phyloP scores from a whole-genome alignment of 2,888 invertebrate genomes.

The Scaptomyza caliginosa region DNA sequence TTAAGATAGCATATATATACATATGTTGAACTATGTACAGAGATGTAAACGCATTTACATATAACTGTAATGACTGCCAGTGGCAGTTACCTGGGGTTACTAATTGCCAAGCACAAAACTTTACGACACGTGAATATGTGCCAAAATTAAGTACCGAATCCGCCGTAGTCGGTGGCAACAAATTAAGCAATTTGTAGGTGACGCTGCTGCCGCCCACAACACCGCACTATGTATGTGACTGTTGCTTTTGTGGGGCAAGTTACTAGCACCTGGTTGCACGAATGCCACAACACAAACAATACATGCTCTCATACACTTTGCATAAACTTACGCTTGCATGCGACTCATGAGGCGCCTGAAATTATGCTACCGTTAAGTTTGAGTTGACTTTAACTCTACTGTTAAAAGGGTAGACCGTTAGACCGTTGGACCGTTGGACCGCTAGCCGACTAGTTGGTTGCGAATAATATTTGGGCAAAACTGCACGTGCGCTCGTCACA shows the following conservation, averaged over 20 bases:
- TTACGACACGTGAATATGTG: conserved; percentile 55
- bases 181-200: conserved; percentile 70
- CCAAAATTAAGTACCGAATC: conserved; percentile 38
- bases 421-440: conserved; percentile 2
- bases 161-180: conserved; percentile 38
- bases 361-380: conserved; percentile 57
- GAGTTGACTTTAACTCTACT: conserved; percentile 7
- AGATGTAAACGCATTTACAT: conserved; percentile 8
- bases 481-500: conserved; percentile 70
- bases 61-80: conserved; percentile 28
- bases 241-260: conserved; percentile 33
- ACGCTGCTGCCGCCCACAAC: conserved; percentile 45
- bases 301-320: conserved; percentile 39
- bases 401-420: conserved; percentile 3
- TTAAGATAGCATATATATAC: conserved; percentile 2
- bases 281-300: conserved; percentile 12
- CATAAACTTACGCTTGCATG: conserved; percentile 79
- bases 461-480: conserved; percentile 52
- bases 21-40: neutral
- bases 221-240: conserved; percentile 10
- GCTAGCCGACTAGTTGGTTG: conserved; percentile 10
- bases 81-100: conserved; percentile 50
- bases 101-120: conserved; percentile 61
- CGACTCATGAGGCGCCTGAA: conserved; percentile 73
- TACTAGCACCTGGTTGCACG: conserved; percentile 65